These are phyloP conservation scores for Junco hyemalis DNA, from an alignment of 2,113 vertebrate genomes.

Conservation along the genomic window DNA sequence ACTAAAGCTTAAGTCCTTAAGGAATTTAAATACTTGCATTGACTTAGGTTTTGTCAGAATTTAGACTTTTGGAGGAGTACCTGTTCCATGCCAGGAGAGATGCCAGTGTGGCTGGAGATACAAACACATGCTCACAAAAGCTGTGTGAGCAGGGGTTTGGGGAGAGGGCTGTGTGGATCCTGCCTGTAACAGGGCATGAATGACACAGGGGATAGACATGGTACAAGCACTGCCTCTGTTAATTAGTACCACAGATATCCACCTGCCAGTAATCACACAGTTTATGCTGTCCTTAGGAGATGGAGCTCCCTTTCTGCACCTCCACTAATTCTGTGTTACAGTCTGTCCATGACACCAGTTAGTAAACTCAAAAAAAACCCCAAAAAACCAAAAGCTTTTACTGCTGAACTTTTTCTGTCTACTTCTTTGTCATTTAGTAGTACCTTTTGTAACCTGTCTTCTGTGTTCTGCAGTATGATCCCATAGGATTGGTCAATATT, in stretches of 20 bases:
- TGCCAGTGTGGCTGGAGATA: neutral
- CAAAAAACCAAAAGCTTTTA: neutral
- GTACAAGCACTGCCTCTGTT: neutral
- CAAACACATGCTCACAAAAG: neutral
- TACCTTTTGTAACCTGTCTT: neutral
- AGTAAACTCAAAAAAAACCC: neutral
- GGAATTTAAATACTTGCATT: neutral
- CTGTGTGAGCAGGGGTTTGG: accelerated
- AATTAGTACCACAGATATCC: neutral
- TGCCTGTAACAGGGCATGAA: neutral
- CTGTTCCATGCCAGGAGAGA: neutral
- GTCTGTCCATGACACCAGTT: neutral
- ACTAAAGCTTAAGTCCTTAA: neutral
- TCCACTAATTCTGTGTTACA: neutral
- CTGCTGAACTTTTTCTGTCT: neutral
- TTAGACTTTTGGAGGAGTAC: neutral
- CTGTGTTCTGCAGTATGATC: neutral
- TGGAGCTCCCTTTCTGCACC: neutral
- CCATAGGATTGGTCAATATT: neutral
- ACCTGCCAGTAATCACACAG: neutral
- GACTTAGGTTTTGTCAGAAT: neutral
- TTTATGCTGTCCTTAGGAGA: neutral
- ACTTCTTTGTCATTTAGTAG: neutral
- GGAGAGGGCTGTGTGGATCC: neutral
- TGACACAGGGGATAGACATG: neutral